Base-by-base conservation (phyloP, 1,140 invertebrate genomes). In the Brachionus calyciflorus region DNA sequence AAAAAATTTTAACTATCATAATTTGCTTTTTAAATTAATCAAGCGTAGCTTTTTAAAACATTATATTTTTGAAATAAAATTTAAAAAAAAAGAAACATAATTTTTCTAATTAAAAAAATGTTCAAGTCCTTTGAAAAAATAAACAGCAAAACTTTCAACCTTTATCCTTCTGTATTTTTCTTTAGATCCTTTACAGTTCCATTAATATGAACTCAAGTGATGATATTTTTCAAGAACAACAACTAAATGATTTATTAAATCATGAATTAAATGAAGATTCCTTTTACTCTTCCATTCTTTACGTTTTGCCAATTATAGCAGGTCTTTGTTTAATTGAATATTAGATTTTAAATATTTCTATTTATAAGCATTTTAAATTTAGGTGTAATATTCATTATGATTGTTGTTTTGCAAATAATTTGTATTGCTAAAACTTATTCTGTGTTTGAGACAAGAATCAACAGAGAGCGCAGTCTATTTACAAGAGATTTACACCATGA, bases 1-100 rank as follows among this genome's bases (percentile, higher is more conserved):
- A 51, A 51, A 21, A 44, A 65, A 65, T 44, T 65, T 65, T 26
- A 44, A 65, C 41, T 30, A 24, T 41, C 24, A 24, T 44, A 46
- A 46, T 7, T 46, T 46, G 9, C n/a, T 5, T 10, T 65, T 65
- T 44, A 44, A 33, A 30, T 37, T 37, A 60, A 33, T 24, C 28
- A 40, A 37, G 30, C 55, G 37, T 60, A 19, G 19, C 55, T 60
- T 26, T 26, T 1, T 33, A 37, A n/a, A n/a, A n/a, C n/a, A n/a
- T n/a, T 19, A 60, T 33, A 17, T 60, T 19, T 60, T 10, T n/a
- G 37, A 30, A 60, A 60, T 37, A 33, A 33, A 37, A 10, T n/a
- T n/a, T n/a, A n/a, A 1, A 6, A 17, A 19, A 0, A 60, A 33
- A 12, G 14, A 40, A 37, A 21, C 28, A n/a, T 33, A 24, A 12